Base-by-base conservation (phyloP, 2,888 invertebrate genomes). In the Stenchaetothrips biformis region DNA sequence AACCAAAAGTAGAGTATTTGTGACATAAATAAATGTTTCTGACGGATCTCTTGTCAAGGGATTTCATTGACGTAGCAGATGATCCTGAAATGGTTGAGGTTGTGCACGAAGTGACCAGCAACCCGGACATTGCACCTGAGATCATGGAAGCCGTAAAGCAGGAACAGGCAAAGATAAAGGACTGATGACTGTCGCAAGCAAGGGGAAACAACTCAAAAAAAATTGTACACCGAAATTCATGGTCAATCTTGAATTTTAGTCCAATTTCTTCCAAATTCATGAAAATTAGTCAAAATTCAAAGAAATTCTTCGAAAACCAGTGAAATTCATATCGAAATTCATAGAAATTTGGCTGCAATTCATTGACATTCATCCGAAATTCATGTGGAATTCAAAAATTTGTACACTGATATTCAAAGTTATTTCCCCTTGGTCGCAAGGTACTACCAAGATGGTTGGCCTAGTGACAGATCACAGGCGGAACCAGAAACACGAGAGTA, bases 371-470 rank as follows among this genome's bases (percentile, higher is more conserved):
- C n/a, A n/a, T n/a, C n/a, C n/a, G n/a, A n/a, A n/a, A n/a, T n/a
- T n/a, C n/a, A n/a, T n/a, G n/a, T n/a, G n/a, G n/a, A n/a, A n/a
- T n/a, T n/a, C n/a, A n/a, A n/a, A n/a, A n/a, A n/a, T n/a, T n/a
- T n/a, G n/a, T n/a, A n/a, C n/a, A n/a, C n/a, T n/a, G n/a, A n/a
- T n/a, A n/a, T n/a, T n/a, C n/a, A n/a, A n/a, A n/a, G n/a, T n/a
- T n/a, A n/a, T n/a, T n/a, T n/a, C n/a, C n/a, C n/a, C n/a, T n/a
- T n/a, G n/a, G n/a, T n/a, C n/a, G n/a, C n/a, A n/a, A n/a, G n/a
- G n/a, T n/a, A n/a, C 67, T n/a, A 79, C 16, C n/a, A 47, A 37
- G 48, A 81, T 49, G 79, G 77, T 9, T 81, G 81, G 81, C 81
- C 81, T 79, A 78, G 37, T 13, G 21, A 37, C 25, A 81, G 79